Evolutionary conservation across 1,140 invertebrate genomes (phyloP).

Genomic region (Cherax quadricarinatus): DNA sequence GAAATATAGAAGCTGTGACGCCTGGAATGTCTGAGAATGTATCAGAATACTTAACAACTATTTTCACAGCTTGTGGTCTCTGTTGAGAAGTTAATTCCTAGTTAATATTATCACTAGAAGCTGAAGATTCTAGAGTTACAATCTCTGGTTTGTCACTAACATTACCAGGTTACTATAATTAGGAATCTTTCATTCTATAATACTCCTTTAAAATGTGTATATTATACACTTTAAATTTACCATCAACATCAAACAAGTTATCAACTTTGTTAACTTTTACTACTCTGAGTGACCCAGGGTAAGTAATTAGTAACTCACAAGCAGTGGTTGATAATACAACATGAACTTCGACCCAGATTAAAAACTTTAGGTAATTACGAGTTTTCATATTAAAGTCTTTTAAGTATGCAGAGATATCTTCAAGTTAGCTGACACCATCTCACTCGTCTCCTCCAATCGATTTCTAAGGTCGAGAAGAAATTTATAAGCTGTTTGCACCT

Average conservation of each 20-base stretch:
- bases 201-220: not conserved
- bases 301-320: constrained; percentile 11
- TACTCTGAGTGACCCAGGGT: not conserved
- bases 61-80: not conserved
- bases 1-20: not conserved
- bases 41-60: not conserved
- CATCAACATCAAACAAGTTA: not conserved
- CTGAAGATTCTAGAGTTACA: no score
- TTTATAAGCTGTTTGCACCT: not conserved
- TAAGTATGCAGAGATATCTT: not conserved
- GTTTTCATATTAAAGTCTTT: constrained; percentile 4
- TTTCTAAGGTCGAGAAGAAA: not conserved
- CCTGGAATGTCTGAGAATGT: no score
- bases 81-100: not conserved
- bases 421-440: not conserved
- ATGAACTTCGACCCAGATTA: not conserved
- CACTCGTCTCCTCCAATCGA: not conserved
- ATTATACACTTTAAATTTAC: constrained; percentile 16
- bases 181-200: not conserved
- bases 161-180: no score
- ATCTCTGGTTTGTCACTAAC: not conserved
- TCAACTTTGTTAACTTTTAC: not conserved
- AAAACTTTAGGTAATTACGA: not conserved
- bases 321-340: not conserved
- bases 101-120: not conserved